These are phyloP conservation scores for Tupaia tana DNA, from an alignment of 2,113 vertebrate species.

Conservation along the genomic window DNA sequence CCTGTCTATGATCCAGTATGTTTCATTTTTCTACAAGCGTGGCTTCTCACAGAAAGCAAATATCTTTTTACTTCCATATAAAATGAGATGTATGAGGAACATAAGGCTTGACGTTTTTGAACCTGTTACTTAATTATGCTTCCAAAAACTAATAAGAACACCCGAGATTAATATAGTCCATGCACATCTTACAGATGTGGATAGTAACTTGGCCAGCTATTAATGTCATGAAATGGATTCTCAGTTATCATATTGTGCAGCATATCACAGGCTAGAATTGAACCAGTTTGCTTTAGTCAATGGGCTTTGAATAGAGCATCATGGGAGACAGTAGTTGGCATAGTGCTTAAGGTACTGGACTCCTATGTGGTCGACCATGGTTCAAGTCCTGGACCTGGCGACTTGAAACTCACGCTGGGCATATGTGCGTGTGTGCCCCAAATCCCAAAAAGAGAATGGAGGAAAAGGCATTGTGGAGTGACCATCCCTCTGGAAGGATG, in stretches of 20 bases:
- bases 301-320: background rate
- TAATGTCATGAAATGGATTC: background rate
- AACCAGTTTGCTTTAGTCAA: background rate
- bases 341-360: too few relatives aligned
- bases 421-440: too few relatives aligned
- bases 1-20: background rate
- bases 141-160: background rate
- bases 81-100: background rate
- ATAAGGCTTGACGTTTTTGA: constrained; percentile 49
- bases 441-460: too few relatives aligned
- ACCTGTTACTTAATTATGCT: background rate
- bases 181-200: background rate
- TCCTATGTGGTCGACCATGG: too few relatives aligned
- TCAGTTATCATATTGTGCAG: background rate
- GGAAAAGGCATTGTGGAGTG: too few relatives aligned
- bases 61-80: constrained; percentile 29
- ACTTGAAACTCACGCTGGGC: too few relatives aligned
- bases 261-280: background rate
- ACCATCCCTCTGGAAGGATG: too few relatives aligned
- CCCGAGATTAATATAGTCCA: background rate
- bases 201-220: background rate
- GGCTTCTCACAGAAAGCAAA: constrained; percentile 22
- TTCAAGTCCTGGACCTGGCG: too few relatives aligned
- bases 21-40: background rate
- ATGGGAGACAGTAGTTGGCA: too few relatives aligned